Evolutionary conservation across 2,113 vertebrate genomes (phyloP).

Genomic region (Dinomys branickii): DNA sequence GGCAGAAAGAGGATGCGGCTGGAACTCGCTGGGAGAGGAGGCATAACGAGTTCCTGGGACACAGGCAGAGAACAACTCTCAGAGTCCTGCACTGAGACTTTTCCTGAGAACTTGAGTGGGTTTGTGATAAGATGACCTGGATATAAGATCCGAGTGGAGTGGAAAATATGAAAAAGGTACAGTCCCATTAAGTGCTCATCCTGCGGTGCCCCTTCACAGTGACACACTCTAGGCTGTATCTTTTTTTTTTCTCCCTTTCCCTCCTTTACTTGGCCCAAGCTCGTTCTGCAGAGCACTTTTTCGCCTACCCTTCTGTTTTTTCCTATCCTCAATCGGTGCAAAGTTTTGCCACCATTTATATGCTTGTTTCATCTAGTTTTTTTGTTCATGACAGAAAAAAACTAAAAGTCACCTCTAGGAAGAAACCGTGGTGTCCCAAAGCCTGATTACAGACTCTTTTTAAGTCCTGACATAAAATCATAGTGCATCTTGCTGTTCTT

Average conservation of each 20-base stretch:
- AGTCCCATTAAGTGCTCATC: neutral
- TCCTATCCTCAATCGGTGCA: neutral
- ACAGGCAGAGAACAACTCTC: neutral
- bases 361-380: neutral
- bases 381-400: neutral
- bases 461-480: slow-evolving; percentile 20
- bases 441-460: neutral
- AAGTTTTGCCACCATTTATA: neutral
- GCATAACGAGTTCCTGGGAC: neutral
- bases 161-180: neutral
- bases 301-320: neutral
- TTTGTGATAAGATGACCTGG: neutral
- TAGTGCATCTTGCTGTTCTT: slow-evolving; percentile 28
- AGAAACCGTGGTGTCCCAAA: neutral
- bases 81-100: neutral
- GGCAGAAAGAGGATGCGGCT: neutral
- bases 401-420: neutral
- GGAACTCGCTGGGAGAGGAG: neutral
- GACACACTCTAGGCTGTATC: neutral
- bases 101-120: neutral
- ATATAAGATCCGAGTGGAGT: neutral
- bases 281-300: neutral
- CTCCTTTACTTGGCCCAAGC: neutral
- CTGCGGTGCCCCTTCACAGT: neutral
- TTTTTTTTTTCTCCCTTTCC: neutral